These are phyloP conservation scores for Tauraco hartlaubi DNA, from an alignment of 2,797 vertebrate species.

Conservation along the genomic window DNA sequence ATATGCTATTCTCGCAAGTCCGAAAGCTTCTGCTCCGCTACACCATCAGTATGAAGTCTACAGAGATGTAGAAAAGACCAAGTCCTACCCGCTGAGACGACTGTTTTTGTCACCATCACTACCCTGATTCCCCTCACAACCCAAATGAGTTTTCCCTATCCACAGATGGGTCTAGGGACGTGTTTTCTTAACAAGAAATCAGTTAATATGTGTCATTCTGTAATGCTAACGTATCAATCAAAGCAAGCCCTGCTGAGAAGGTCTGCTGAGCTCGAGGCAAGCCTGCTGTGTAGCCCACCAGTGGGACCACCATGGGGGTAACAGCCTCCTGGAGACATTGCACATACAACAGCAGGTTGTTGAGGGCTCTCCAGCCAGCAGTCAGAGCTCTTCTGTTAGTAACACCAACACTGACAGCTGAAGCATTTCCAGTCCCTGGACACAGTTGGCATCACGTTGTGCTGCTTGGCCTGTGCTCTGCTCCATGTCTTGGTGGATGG, in stretches of 20 bases:
- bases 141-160: background rate
- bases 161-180: background rate
- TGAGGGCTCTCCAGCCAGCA: background rate
- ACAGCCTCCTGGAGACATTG: background rate
- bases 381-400: background rate
- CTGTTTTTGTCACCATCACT: background rate
- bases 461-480: background rate
- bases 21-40: background rate
- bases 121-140: background rate
- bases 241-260: background rate
- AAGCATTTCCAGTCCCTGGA: background rate
- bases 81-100: background rate
- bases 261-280: background rate
- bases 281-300: background rate
- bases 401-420: background rate
- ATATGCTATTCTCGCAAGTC: background rate
- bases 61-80: background rate
- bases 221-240: background rate
- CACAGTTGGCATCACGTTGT: accelerated
- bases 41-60: background rate
- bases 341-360: background rate
- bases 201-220: background rate
- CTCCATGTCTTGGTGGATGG: background rate
- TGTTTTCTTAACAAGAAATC: background rate
- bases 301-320: background rate